A percentile compares a stretch with the other conserved stretches of the same genome.
Evolutionary conservation across 2,888 invertebrate genomes (phyloP).

Genomic region (Calameuta filiformis): DNA sequence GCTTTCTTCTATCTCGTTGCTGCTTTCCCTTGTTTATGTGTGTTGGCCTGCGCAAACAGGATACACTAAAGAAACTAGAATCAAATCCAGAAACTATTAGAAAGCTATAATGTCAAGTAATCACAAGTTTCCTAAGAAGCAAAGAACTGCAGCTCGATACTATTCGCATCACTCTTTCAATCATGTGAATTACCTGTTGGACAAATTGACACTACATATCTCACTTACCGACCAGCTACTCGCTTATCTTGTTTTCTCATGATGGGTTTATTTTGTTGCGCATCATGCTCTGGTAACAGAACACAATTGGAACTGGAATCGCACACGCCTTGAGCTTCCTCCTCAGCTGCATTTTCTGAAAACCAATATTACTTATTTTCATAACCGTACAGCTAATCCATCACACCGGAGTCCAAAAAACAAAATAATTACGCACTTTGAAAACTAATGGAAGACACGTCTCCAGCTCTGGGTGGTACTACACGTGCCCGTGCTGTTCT

Average conservation of each 20-base stretch:
- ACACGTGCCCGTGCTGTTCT: slow-evolving; percentile 68
- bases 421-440: slow-evolving; percentile 39
- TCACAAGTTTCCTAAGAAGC: neutral
- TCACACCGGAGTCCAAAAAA: neutral
- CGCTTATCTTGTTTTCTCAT: slow-evolving; percentile 56
- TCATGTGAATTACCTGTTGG: neutral
- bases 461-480: slow-evolving; percentile 45
- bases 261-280: slow-evolving; percentile 49
- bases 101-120: slow-evolving; percentile 12
- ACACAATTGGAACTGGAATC: slow-evolving; percentile 48
- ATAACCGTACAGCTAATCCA: neutral
- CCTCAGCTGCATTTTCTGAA: slow-evolving; percentile 46
- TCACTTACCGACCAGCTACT: slow-evolving; percentile 48
- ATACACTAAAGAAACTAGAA: slow-evolving; percentile 50
- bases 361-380: neutral
- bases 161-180: neutral
- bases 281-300: slow-evolving; percentile 48
- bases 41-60: slow-evolving; percentile 63
- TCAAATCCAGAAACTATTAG: slow-evolving; percentile 36
- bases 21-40: slow-evolving; percentile 70
- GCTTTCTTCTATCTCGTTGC: slow-evolving; percentile 70
- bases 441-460: slow-evolving; percentile 46
- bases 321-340: slow-evolving; percentile 51
- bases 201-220: neutral
- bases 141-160: neutral